Evolutionary conservation across 2,888 invertebrate species (phyloP), one percentile per base, ranked within the genome.

Genomic region (Eumerus sabulonum): DNA sequence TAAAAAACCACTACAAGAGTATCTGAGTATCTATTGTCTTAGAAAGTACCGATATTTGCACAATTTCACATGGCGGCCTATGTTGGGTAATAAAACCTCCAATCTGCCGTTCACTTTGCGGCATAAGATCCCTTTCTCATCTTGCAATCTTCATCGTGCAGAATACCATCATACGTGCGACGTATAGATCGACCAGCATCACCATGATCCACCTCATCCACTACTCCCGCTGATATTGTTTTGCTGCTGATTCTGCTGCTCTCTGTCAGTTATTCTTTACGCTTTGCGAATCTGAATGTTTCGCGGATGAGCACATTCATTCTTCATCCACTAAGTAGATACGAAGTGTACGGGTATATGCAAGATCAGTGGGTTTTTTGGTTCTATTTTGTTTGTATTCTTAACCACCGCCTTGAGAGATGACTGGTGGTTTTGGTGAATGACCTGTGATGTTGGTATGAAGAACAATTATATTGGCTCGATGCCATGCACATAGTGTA

Each of bases 71-170:
- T 77, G 72, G 67, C 67, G 72, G 72, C 66, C 51, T 50, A 60
- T 38, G 27, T 27, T 7, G 27, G 27, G 27, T 7, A 7, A 14
- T 35, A 16, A 62, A 68, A 38, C n/a, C 13, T 19, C 2, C 2
- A 19, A 14, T 7, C 9, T 56, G 50, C 67, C 77, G 63, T 77
- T 77, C 77, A 77, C 77, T 77, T 77, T 76, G 66, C 56, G 54
- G 70, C 57, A n/a, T 35, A 44, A 47, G 44, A 63, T 77, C 77
- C 72, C 77, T 77, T 77, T 77, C 77, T 62, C 77, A 77, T 73
- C 72, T 77, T 16, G n/a, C n/a, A n/a, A n/a, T n/a, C n/a, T n/a
- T n/a, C n/a, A n/a, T n/a, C n/a, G n/a, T n/a, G n/a, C n/a, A n/a
- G n/a, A n/a, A n/a, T n/a, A n/a, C n/a, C 57, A 62, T 62, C 77